Base-by-base conservation (phyloP, 2,888 invertebrate genomes). In the Phyllotreta striolata region DNA sequence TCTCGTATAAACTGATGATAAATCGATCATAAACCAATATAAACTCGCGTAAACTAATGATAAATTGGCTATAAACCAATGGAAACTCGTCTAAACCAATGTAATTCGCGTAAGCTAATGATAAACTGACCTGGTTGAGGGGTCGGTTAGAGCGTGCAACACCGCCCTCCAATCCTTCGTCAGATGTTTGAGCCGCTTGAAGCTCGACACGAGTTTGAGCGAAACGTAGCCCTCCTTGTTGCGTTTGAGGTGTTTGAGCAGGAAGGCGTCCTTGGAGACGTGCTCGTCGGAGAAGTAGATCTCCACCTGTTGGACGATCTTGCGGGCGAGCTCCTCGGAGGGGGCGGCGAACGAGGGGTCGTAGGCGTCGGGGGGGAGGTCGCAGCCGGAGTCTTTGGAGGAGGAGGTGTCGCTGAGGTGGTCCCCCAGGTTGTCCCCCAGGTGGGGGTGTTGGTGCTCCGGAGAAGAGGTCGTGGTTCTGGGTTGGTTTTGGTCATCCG, bases 141-240 rank as follows among this genome's bases (percentile, higher is more conserved):
- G n/a, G n/a, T n/a, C n/a, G n/a, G 88, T 86, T 68, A 97, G 84
- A 38, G 96, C 93, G 76, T 91, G 89, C 0, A 96, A 95, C 7
- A 97, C 96, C 14, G 93, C 92, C 68, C 95, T 87, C 93, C 96
- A 97, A 79, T 97, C 96, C 78, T 95, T 93, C 9, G 96, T 95
- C 63, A 97, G 83, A 76, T 95, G 94, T 76, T 97, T 96, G 46
- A 98, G 95, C 67, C 95, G 88, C 78, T 96, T 95, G 81, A 98
- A 96, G 77, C 96, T 96, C 9, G 96, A 95, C 71, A 98, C 94
- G 62, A 98, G 84, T 81, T 97, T 98, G 57, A 98, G 84, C 58
- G 95, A 96, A 10, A 98, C 96, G 82, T 91, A 97, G 13, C 97
- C 97, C 82, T 96, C 96, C 82, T 96, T 96, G 81, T 97, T 96